Evolutionary conservation across 2,797 vertebrate species (phyloP), one percentile per base, ranked within the genome.

Genomic region (Gymnothorax javanicus): DNA sequence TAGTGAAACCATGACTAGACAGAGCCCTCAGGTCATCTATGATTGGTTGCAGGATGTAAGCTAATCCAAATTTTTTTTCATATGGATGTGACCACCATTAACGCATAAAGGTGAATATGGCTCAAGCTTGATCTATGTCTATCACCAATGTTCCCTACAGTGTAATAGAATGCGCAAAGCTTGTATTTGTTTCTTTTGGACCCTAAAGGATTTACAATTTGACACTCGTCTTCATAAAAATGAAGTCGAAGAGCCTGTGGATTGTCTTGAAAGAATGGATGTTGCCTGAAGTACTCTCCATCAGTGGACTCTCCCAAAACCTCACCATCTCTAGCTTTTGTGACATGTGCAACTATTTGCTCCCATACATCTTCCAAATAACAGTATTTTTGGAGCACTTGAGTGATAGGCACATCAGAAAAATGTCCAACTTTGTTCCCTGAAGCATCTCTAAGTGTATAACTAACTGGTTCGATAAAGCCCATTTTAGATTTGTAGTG

Each of bases 151-250:
- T 89, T 86, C 4, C 87, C 59, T 60, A 60, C 59, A 88, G 59
- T 90, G 13, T 88, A 88, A 64, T 89, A 90, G 23, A 90, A 88
- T 2, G 82, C 85, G 86, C 71, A 89, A 2, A 88, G 62, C 64
- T 89, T 89, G 57, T 88, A 56, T 89, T 75, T 89, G 5, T 9
- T 86, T 86, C 27, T 58, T 69, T 88, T 88, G 59, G 84, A 79
- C 0, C 86, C 83, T 5, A 85, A 33, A 15, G 75, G 83, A n/a
- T 87, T 88, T 0, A 88, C 83, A 0, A 88, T 69, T 67, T 89
- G 57, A 43, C 89, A 89, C 67, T 88, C 85, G 56, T 84, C 87
- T 43, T 88, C 54, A 84, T 90, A 90, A 59, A 91, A 88, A 87
- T 89, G 71, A 7, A 91, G 84, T 0, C 60, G 7, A 7, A 88